Evolutionary conservation across 2,797 vertebrate genomes (phyloP), one percentile per base, ranked within the genome.

Genomic region (Garrulus glandarius): DNA sequence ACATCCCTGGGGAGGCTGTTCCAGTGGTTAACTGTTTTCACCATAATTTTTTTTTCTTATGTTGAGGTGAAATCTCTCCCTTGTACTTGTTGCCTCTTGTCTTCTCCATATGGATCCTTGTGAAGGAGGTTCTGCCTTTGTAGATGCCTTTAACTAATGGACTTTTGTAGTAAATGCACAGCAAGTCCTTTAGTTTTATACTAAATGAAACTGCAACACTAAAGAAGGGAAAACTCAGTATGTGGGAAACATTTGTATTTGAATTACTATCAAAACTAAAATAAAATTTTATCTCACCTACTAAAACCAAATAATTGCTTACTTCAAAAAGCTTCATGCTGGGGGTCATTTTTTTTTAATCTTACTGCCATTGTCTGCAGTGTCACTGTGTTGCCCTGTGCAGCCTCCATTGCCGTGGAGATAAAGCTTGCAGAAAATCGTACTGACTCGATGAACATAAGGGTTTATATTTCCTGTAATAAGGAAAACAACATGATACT

Each of bases 351-450:
- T 95, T 87, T 63, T 77, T 84, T 89, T 92, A 46, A 30, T 91
- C 69, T 87, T 84, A 30, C 41, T 94, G 47, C 27, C 36, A 32
- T 50, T 93, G 41, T 56, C 49, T 93, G 23, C 77, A 93, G 84
- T 65, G 77, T 91, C 34, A 5, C 52, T 76, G 20, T 34, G 41
- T 72, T 89, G 44, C 60, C 57, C 44, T 89, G 44, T 5, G 8
- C 55, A 94, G 61, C 47, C 36, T 70, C 57, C 75, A 96, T 96
- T 94, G 92, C 91, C 96, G 95, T 95, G 96, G 93, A 94, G 93
- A 95, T 95, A 87, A 92, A 84, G 63, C 87, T 92, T 83, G 29
- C 86, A 94, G 67, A 82, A 92, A 93, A 89, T 92, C 4, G 4
- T 90, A 36, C 47, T 56, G 69, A 55, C 75, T 96, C 53, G 22